Evolutionary conservation across 2,888 invertebrate species (phyloP), one percentile per base, ranked within the genome.

Genomic region (Nebria brevicollis): DNA sequence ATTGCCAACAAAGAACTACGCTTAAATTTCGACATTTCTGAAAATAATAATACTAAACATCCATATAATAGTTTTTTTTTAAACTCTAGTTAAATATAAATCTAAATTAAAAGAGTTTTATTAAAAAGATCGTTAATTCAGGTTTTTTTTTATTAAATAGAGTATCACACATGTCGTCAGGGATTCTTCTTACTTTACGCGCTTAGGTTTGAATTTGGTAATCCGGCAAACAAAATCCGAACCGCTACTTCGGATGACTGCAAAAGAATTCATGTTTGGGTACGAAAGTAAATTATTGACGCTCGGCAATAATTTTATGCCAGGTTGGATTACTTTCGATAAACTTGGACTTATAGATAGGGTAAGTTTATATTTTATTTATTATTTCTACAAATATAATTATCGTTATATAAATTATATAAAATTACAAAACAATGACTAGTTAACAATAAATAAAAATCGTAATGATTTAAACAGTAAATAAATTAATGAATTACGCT

Each of bases 211-310:
- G 10, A 95, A 95, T 87, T 88, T 94, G 68, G 86, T 96, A 1
- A 93, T 96, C 75, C 87, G 91, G 1, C 90, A 94, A 80, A 94
- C 95, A 0, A 91, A 94, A 64, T 91, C 93, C 2, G 90, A 93
- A 84, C 95, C 96, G 0, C 90, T 97, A 25, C 93, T 94, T 3
- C 89, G 91, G 86, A 95, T 96, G 94, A 95, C 96, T 0, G 96
- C 97, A 0, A 92, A 89, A 83, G 96, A 97, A 87, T 96, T 97
- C 88, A 95, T 97, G 95, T 97, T 97, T 90, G 96, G 96, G 0
- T 96, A 95, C 89, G 90, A 94, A 84, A 95, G 95, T n/a, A 90
- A 94, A 2, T 90, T 97, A 81, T 94, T 97, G 89, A 94, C 94
- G 0, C 88, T 97, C 77, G 97, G 97, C 0, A 95, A 97, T 88